These are phyloP conservation scores for Netelia fuscicornis DNA, from an alignment of 2,888 invertebrate species.

Conservation along the genomic window DNA sequence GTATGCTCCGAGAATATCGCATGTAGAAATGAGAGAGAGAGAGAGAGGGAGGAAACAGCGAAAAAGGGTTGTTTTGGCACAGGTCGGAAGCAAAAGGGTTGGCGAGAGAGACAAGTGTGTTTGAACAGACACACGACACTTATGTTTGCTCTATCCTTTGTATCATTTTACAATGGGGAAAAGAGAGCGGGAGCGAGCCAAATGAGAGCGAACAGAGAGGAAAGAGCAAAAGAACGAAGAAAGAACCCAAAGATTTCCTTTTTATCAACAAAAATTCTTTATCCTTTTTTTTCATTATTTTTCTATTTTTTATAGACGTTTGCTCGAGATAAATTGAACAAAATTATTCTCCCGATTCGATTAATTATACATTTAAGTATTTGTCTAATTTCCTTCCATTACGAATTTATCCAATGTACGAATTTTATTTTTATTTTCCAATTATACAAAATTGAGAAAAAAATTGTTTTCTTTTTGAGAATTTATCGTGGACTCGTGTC, in stretches of 20 bases:
- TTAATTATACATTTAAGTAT: too few species aligned
- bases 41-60: constrained; percentile 62
- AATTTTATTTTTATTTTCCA: too few species aligned
- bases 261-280: constrained; percentile 24
- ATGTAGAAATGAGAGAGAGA: not conserved
- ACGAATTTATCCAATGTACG: too few species aligned
- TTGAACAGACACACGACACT: constrained; percentile 84
- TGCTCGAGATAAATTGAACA: constrained; percentile 5
- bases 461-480: too few species aligned
- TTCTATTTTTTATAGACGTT: not conserved
- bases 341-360: too few species aligned
- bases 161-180: constrained; percentile 80
- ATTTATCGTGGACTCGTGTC: too few species aligned
- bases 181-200: constrained; percentile 21
- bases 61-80: constrained; percentile 44
- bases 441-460: too few species aligned
- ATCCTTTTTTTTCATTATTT: constrained; percentile 8
- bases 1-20: too few species aligned
- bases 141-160: constrained; percentile 80
- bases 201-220: constrained; percentile 32
- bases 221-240: constrained; percentile 22
- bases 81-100: constrained; percentile 36
- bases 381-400: too few species aligned
- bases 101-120: constrained; percentile 78
- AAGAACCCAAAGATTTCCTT: not conserved